These are phyloP conservation scores for Channallabes apus DNA, from an alignment of 2,797 vertebrate genomes.

Conservation along the genomic window DNA sequence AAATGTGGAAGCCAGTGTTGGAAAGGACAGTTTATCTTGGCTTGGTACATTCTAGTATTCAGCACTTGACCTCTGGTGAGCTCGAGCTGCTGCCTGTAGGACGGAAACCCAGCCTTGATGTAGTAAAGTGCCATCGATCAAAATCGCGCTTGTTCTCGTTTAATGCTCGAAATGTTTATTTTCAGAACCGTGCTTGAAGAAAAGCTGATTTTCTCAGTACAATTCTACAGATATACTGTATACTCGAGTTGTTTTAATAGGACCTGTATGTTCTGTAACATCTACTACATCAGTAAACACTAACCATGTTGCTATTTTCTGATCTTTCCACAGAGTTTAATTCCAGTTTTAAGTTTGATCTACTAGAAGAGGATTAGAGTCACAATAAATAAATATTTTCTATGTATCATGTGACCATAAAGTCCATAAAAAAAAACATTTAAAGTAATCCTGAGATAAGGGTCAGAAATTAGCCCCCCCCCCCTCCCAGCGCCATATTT, in stretches of 20 bases:
- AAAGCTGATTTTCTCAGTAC: neutral
- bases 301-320: neutral
- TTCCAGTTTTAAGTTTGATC: neutral
- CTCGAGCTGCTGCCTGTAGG: slow-evolving; percentile 17
- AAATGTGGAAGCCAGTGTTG: slow-evolving; percentile 77
- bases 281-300: neutral
- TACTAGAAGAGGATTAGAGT: no score
- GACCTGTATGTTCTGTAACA: neutral
- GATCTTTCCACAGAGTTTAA: neutral
- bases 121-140: slow-evolving; percentile 32
- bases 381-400: no score
- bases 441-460: no score
- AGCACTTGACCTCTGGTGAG: slow-evolving; percentile 75
- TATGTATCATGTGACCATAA: no score
- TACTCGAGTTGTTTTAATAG: slow-evolving; percentile 2
- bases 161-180: neutral
- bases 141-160: slow-evolving; percentile 24
- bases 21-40: slow-evolving; percentile 84
- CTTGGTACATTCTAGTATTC: slow-evolving; percentile 68
- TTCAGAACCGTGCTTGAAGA: neutral
- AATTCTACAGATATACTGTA: neutral
- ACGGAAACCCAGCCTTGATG: slow-evolving; percentile 33
- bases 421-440: no score
- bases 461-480: no score
- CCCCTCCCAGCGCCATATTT: no score